phyloP scores from a whole-genome alignment of 2,113 vertebrate species.

The Acrocephalus kingi region DNA sequence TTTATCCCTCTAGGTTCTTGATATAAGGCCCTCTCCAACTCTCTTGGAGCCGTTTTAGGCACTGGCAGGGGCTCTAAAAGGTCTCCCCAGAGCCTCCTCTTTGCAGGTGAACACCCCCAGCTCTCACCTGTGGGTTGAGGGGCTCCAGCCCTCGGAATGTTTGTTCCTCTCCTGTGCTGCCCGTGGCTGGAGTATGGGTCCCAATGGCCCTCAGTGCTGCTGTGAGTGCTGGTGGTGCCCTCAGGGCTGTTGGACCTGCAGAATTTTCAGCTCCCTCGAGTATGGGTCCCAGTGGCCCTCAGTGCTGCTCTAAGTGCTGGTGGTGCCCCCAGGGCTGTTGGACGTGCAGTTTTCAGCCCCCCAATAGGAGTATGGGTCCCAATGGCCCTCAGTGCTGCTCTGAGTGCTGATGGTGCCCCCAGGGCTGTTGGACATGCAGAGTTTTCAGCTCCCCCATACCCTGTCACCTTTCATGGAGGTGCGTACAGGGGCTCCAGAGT shows the following conservation, averaged over 20 bases:
- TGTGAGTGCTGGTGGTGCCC: background rate
- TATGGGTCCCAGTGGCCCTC: too few relatives aligned
- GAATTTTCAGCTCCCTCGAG: background rate
- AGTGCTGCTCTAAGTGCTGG: too few relatives aligned
- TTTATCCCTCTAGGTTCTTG: background rate
- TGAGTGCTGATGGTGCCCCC: background rate
- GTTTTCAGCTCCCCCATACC: background rate
- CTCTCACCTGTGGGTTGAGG: background rate
- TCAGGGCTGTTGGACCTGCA: background rate
- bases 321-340: too few relatives aligned
- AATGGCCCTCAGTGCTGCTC: background rate
- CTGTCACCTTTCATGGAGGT: background rate
- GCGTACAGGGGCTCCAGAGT: fast-evolving
- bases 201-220: background rate
- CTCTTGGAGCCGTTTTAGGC: background rate
- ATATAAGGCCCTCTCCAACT: background rate
- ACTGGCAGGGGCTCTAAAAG: background rate
- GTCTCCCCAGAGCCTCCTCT: background rate
- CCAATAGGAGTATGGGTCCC: background rate
- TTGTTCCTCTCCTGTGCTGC: background rate
- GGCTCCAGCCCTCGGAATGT: background rate
- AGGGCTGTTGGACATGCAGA: background rate
- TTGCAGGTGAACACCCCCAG: background rate
- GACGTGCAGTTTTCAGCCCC: too few relatives aligned
- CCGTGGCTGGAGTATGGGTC: background rate